Evolutionary conservation across 2,797 vertebrate genomes (phyloP).

Genomic region (Sebastes taczanowskii): DNA sequence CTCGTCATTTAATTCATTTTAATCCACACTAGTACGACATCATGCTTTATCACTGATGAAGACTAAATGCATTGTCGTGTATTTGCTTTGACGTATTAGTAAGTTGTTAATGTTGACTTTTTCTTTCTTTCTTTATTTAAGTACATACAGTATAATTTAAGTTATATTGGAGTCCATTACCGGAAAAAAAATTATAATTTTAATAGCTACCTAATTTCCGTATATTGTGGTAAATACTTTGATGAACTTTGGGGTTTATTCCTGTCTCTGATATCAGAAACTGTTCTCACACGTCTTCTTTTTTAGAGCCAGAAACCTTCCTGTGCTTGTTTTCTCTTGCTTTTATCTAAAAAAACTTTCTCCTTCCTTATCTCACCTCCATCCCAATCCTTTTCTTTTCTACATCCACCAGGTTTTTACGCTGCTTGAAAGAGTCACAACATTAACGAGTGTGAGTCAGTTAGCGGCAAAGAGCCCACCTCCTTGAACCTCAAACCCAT

Average conservation of each 20-base stretch:
- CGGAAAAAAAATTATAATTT: neutral
- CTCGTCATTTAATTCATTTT: conserved; percentile 33
- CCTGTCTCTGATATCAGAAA: conserved; percentile 61
- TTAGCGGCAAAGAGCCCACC: conserved; percentile 75
- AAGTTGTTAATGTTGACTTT: conserved; percentile 31
- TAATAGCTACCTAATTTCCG: neutral
- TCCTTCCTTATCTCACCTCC: conserved; percentile 78
- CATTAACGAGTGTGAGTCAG: conserved; percentile 88
- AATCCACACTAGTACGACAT: conserved; percentile 2
- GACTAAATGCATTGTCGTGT: conserved; percentile 41
- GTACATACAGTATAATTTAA: conserved; percentile 14
- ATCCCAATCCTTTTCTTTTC: conserved; percentile 79
- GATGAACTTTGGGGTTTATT: neutral
- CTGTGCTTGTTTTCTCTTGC: conserved; percentile 60
- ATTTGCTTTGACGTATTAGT: conserved; percentile 14
- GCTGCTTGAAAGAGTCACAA: conserved; percentile 89
- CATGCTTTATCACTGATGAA: conserved; percentile 29
- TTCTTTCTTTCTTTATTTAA: conserved; percentile 39
- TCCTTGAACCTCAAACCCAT: conserved; percentile 69
- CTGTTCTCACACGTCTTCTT: conserved; percentile 65
- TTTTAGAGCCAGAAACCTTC: conserved; percentile 47
- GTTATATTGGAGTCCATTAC: conserved; percentile 71
- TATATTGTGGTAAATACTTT: conserved; percentile 2
- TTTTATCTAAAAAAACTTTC: conserved; percentile 30
- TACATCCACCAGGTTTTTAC: conserved; percentile 85